Evolutionary conservation across 2,113 vertebrate genomes (phyloP), one percentile per base, ranked within the genome.

Genomic region (Indicator indicator): DNA sequence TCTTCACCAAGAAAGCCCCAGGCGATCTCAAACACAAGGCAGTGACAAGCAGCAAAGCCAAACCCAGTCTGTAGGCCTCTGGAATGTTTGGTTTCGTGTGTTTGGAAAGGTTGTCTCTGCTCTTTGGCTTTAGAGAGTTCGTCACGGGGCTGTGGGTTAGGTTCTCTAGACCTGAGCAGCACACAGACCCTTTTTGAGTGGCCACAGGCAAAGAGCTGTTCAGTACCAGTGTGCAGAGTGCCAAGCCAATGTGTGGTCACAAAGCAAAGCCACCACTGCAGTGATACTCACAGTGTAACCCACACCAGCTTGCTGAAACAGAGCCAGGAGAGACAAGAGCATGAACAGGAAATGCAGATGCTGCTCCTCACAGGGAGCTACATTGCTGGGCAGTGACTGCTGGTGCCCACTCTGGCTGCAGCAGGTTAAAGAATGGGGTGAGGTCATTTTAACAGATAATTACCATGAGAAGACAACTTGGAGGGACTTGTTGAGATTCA

Each of bases 51-150:
- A 68, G 33, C n/a, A 21, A 55, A 55, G 62, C n/a, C 75, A 30
- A 71, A 27, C 10, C 4, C 26, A 48, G 5, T 11, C 44, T 64
- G 11, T 19, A 74, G 76, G 7, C 12, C 16, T 12, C 28, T n/a
- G 54, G 58, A 75, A 44, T 44, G 38, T 17, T 62, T 6, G 15
- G 3, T 56, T 71, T 67, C 23, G 1, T 10, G 26, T 17, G 24
- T 44, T 74, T 89, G 46, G 19, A 73, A 83, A 67, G 69, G 6
- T 16, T 1, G 1, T 54, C 4, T 0, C 0, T 42, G 69, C 11
- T 58, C 56, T 84, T 38, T 21, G 7, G 17, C 54, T 79, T 69
- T 58, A 27, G 1, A 4, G 21, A 16, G 30, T 56, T 65, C 44
- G 32, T 46, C 15, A 14, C 38, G 30, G 16, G 28, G 28, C 8